A percentile compares a stretch with the other conserved stretches of the same genome.
Evolutionary conservation across 2,113 vertebrate species (phyloP).

Genomic region (Chauna torquata): DNA sequence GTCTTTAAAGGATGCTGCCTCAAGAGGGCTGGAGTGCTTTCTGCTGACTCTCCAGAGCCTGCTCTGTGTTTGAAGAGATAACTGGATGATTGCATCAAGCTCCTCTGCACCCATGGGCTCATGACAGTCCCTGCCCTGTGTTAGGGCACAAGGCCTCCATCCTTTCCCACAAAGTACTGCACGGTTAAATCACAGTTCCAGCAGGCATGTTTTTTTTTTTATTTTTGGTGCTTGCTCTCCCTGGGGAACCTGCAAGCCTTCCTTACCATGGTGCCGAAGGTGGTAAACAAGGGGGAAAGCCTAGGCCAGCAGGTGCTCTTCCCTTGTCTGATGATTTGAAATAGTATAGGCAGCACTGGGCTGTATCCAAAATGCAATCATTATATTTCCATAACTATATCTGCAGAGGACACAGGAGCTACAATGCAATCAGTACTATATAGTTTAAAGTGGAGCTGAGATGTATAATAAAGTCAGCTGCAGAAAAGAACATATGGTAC

Average conservation of each 20-base stretch:
- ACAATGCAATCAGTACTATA: slow-evolving; percentile 67
- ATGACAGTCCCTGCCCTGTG: too few species aligned
- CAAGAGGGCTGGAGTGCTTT: not conserved
- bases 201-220: not conserved
- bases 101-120: not conserved
- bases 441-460: slow-evolving; percentile 38
- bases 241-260: not conserved
- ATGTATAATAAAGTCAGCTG: slow-evolving; percentile 65
- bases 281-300: not conserved
- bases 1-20: not conserved
- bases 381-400: slow-evolving; percentile 57
- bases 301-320: slow-evolving; percentile 20
- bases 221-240: not conserved
- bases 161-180: not conserved
- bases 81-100: not conserved
- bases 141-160: not conserved
- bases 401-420: slow-evolving; percentile 39
- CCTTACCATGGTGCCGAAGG: not conserved
- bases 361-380: not conserved
- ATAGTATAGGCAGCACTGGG: not conserved
- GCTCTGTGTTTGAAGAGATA: not conserved
- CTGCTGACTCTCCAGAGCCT: not conserved
- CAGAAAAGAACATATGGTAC: slow-evolving; percentile 63
- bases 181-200: not conserved
- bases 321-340: slow-evolving; percentile 4